These are phyloP conservation scores for Cricetomys ansorgei DNA, from an alignment of 2,113 vertebrate species.

Conservation along the genomic window DNA sequence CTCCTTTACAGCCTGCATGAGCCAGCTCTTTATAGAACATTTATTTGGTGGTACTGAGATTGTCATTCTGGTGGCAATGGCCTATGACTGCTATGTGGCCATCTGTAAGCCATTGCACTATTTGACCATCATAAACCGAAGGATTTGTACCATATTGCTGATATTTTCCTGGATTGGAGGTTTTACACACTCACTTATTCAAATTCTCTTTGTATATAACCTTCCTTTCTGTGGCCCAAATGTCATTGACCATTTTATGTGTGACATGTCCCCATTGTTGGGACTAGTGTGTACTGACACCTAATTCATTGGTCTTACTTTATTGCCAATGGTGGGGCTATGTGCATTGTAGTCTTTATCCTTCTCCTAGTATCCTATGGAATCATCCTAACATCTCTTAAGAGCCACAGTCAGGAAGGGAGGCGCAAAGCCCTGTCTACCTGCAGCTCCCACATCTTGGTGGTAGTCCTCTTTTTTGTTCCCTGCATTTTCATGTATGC, in stretches of 20 bases:
- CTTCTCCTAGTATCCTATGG: conserved; percentile 70
- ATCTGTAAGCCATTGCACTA: conserved; percentile 76
- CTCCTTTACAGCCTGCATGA: conserved; percentile 67
- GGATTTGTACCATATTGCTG: conserved; percentile 44
- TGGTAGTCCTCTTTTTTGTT: conserved; percentile 72
- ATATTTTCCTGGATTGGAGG: conserved; percentile 53
- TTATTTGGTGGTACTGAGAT: conserved; percentile 26
- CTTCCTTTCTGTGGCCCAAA: conserved; percentile 80
- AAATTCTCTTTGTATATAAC: conserved; percentile 33
- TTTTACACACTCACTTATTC: conserved; percentile 43
- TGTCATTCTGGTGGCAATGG: conserved; percentile 66
- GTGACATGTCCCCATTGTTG: conserved; percentile 71
- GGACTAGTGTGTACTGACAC: conserved; percentile 56
- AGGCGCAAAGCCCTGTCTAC: conserved; percentile 74
- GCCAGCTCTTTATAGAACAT: conserved; percentile 69
- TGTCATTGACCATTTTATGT: conserved; percentile 74
- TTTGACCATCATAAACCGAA: conserved; percentile 46
- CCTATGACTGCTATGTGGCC: conserved; percentile 72
- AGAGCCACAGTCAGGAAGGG: neutral
- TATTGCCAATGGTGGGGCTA: conserved; percentile 13
- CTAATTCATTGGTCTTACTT: neutral
- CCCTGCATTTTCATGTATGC: conserved; percentile 74
- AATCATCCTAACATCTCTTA: conserved; percentile 56
- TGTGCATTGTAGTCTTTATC: conserved; percentile 56
- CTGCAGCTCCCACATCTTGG: conserved; percentile 60